Base-by-base conservation (phyloP, 2,113 vertebrate genomes). In the Plectropomus leopardus region DNA sequence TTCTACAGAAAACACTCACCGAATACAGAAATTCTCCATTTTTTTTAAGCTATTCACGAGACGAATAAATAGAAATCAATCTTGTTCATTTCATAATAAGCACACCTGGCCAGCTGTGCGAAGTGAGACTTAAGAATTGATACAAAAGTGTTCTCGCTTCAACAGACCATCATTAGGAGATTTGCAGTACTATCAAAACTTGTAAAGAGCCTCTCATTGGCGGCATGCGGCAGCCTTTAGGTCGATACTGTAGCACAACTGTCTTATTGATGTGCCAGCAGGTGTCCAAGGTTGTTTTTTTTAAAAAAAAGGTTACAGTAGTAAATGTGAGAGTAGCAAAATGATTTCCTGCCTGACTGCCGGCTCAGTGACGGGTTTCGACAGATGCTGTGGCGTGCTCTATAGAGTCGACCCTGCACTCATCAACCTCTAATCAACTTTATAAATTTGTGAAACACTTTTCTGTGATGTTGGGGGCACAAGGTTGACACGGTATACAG, bases 231-330 rank as follows among this genome's bases (percentile, higher is more conserved):
- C 23, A 0, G 1, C 45, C 15, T 51, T 28, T 50, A 30, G 44
- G 5, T 50, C 4, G 6, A 51, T 67, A 7, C 42, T 47, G 67
- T 15, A 59, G 32, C 28, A 57, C 19, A 51, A 40, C 34, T 47
- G 5, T 73, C 30, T 59, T 7, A 79, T 28, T 85, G 50, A 79
- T 74, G 51, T 0, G 4, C 13, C 11, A 69, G 67, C 51, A 60
- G 53, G 72, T 66, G 51, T 76, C 32, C 60, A 78, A 70, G 54
- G 36, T 32, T 69, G 7, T 51, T 69, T 40, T 61, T 44, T 78
- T 54, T 32, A 58, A 70, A n/a, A n/a, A n/a, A n/a, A n/a, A 75
- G 15, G 21, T 65, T 28, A 44, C 63, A 4, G 34, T 42, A 66
- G 66, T 66, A 66, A 72, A 76, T 55, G 14, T 60, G 15, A 54